Conservation (phyloP, 1,140 invertebrate species). For the Bombus turneri region DNA sequence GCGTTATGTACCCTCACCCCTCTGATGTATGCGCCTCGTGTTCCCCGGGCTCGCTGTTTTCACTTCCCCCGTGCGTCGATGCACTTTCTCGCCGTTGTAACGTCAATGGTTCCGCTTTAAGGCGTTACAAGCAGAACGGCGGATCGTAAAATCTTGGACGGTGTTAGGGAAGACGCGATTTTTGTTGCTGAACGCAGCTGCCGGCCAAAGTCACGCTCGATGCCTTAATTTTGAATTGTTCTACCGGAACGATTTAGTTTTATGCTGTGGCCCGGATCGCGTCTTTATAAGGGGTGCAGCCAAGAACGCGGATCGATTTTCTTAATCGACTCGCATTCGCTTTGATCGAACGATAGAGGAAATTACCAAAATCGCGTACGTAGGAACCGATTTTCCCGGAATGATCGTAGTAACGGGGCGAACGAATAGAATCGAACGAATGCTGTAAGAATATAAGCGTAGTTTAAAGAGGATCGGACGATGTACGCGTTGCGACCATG, state of each 20-base stretch:
- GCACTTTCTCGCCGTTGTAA: slow-evolving; percentile 51
- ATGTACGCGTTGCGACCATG: no score
- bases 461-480: no score
- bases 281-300: background rate
- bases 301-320: slow-evolving; percentile 23
- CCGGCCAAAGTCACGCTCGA: slow-evolving; percentile 12
- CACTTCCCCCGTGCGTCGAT: background rate
- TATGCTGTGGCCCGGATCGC: background rate
- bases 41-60: slow-evolving; percentile 10
- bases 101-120: slow-evolving; percentile 67
- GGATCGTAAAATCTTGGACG: slow-evolving; percentile 58
- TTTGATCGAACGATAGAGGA: no score
- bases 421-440: no score
- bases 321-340: no score
- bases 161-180: slow-evolving; percentile 36
- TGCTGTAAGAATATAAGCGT: no score
- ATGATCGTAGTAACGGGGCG: no score
- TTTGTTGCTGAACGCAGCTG: slow-evolving; percentile 44
- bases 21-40: background rate
- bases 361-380: no score
- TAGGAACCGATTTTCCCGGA: no score
- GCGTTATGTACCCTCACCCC: slow-evolving; percentile 63
- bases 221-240: slow-evolving; percentile 35
- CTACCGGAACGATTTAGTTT: slow-evolving; percentile 23
- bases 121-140: slow-evolving; percentile 27